A percentile compares a stretch with the other conserved stretches of the same genome.
Conservation (phyloP, 2,113 vertebrate genomes). For the Poeciliopsis turrubarensis region DNA sequence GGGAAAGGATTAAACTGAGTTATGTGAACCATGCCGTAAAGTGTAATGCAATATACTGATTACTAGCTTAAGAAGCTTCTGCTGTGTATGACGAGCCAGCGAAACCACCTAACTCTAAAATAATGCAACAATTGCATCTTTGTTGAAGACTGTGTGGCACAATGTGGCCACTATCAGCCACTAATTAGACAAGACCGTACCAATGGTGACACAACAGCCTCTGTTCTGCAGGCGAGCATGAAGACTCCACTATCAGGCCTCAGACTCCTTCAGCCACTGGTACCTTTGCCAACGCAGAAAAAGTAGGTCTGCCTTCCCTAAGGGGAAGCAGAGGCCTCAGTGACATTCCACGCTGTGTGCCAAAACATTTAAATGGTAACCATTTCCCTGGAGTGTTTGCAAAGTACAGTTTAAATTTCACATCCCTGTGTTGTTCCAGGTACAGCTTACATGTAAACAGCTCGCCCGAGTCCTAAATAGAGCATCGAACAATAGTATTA, state of each 20-base stretch:
- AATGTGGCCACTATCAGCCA: constrained; percentile 59
- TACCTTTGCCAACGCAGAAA: constrained; percentile 53
- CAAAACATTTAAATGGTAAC: constrained; percentile 60
- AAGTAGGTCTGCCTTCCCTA: constrained; percentile 59
- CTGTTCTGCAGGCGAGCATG: constrained; percentile 24
- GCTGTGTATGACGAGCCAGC: constrained; percentile 19
- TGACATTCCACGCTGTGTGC: constrained; percentile 45
- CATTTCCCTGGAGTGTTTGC: constrained; percentile 50
- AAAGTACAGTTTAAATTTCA: constrained; percentile 57
- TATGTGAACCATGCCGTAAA: constrained; percentile 42
- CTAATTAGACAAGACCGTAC: constrained; percentile 48
- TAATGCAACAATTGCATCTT: constrained; percentile 59
- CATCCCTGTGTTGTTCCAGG: constrained; percentile 31
- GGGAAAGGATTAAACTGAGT: constrained; percentile 13
- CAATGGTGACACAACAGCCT: constrained; percentile 40
- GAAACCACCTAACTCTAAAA: constrained; percentile 32
- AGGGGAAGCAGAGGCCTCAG: constrained; percentile 43
- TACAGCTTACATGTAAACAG: constrained; percentile 38
- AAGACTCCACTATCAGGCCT: constrained; percentile 42
- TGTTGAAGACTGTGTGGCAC: constrained; percentile 50
- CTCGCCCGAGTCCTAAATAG: constrained; percentile 2
- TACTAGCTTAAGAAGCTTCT: constrained; percentile 12
- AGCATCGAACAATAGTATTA: not conserved
- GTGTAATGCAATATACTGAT: constrained; percentile 53
- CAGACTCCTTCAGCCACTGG: constrained; percentile 49